Evolutionary conservation across 2,113 vertebrate species (phyloP).

Genomic region (Onychostoma macrolepis): DNA sequence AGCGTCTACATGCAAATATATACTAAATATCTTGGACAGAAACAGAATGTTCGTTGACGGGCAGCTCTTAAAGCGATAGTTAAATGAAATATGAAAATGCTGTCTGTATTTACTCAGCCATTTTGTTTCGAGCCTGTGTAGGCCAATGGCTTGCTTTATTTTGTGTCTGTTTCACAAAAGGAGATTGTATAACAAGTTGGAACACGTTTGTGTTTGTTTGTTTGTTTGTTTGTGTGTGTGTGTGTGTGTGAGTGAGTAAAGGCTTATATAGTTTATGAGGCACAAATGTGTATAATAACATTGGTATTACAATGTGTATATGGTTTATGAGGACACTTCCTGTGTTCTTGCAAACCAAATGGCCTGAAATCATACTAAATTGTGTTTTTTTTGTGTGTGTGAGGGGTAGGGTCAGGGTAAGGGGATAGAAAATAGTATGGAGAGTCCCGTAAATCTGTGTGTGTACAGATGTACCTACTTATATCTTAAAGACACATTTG

Average conservation of each 20-base stretch:
- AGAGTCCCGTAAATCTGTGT: too few relatives aligned
- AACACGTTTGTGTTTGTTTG: neutral
- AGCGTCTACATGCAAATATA: slow-evolving; percentile 2
- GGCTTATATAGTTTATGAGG: neutral
- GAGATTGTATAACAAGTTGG: neutral
- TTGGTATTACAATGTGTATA: neutral
- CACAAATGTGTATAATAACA: neutral
- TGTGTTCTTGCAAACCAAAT: neutral
- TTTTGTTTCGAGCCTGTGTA: neutral
- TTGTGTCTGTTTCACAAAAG: neutral
- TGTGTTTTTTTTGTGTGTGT: neutral
- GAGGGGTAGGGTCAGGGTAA: too few relatives aligned
- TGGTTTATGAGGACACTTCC: neutral
- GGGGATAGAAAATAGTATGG: too few relatives aligned
- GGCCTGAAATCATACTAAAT: neutral
- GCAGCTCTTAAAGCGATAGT: slow-evolving; percentile 2
- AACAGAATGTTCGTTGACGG: neutral
- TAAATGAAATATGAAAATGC: neutral
- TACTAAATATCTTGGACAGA: neutral
- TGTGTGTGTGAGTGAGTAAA: too few relatives aligned
- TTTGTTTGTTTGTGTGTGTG: too few relatives aligned
- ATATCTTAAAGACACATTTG: neutral
- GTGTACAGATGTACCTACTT: neutral
- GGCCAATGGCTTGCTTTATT: neutral
- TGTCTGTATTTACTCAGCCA: neutral